A percentile compares a stretch with the other conserved stretches of the same genome.
These are phyloP conservation scores for Apotomis capreana DNA, from an alignment of 2,888 invertebrate species.

Conservation along the genomic window DNA sequence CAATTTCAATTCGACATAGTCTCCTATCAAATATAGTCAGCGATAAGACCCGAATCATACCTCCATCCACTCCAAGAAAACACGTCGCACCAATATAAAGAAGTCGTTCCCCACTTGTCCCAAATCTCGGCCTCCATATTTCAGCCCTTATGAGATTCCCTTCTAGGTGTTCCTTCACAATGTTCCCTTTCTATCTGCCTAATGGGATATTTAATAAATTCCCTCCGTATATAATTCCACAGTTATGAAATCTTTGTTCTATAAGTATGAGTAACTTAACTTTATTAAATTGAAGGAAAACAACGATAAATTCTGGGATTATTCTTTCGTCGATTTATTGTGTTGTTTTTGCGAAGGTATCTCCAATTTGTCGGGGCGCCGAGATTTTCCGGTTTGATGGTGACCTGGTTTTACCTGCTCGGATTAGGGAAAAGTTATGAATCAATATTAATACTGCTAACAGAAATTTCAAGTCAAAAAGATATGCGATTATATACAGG, in stretches of 20 bases:
- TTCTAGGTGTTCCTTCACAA: constrained; percentile 29
- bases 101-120: constrained; percentile 22
- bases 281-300: constrained; percentile 38
- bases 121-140: constrained; percentile 33
- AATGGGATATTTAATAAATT: constrained; percentile 37
- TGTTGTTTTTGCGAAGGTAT: constrained; percentile 35
- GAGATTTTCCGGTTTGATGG: constrained; percentile 2
- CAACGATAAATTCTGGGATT: constrained; percentile 31
- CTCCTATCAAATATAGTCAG: background rate
- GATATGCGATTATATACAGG: too few species aligned
- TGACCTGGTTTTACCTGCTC: constrained; percentile 14
- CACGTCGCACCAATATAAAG: constrained; percentile 14
- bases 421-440: background rate
- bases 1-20: background rate
- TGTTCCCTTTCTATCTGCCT: constrained; percentile 22
- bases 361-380: constrained; percentile 15
- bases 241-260: constrained; percentile 37
- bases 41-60: background rate
- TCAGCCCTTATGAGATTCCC: constrained; percentile 36
- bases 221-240: constrained; percentile 14
- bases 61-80: background rate
- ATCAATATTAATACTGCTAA: too few species aligned
- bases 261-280: constrained; percentile 29
- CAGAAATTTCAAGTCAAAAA: too few species aligned
- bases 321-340: constrained; percentile 32